Evolutionary conservation across 1,140 invertebrate species (phyloP).

Genomic region (Drosophila truncata): DNA sequence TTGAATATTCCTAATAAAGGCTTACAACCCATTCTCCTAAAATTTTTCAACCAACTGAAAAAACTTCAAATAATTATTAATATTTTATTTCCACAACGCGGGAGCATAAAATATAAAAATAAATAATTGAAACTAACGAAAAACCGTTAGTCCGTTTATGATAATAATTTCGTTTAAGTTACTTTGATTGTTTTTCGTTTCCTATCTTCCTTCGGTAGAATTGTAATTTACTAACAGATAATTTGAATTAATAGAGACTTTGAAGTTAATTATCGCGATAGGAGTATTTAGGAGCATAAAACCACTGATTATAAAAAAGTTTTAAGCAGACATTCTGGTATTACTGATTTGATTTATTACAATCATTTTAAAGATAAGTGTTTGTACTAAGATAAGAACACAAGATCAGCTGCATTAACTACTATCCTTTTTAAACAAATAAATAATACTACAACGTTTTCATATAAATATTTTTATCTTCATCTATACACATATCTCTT

Average conservation of each 20-base stretch:
- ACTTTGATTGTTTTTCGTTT: neutral
- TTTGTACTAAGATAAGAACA: neutral
- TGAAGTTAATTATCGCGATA: too few relatives aligned
- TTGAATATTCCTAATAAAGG: slow-evolving; percentile 1
- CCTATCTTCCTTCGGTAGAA: neutral
- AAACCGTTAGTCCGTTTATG: too few relatives aligned
- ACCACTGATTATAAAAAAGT: neutral
- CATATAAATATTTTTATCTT: neutral
- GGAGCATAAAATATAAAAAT: neutral
- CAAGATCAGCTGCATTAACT: neutral
- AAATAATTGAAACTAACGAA: neutral
- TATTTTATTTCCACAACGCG: neutral
- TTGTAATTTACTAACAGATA: neutral
- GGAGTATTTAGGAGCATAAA: too few relatives aligned
- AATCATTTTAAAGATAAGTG: too few relatives aligned
- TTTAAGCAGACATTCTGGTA: fast-evolving
- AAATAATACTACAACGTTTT: neutral
- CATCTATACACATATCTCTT: neutral
- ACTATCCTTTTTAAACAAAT: neutral
- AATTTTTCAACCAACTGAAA: neutral
- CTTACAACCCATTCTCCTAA: neutral
- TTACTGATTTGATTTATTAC: neutral
- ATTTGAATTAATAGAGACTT: neutral
- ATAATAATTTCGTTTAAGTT: neutral
- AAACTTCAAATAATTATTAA: neutral